Evolutionary conservation across 92 coral and sea anemone genomes (phyloP).

Genomic region (Metridium senile): DNA sequence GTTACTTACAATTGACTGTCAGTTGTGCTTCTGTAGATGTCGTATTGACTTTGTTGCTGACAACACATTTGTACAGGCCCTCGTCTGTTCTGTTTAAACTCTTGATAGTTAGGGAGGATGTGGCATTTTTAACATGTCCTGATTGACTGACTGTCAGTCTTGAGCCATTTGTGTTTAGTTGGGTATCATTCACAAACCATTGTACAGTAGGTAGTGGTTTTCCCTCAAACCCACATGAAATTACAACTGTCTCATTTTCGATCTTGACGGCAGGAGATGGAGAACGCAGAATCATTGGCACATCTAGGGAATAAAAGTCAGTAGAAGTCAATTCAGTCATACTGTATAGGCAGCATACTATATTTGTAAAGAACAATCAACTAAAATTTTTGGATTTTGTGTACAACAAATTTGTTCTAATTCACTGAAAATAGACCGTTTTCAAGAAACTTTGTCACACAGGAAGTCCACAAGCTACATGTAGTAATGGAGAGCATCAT

Average conservation of each 20-base stretch:
- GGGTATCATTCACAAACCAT: conserved; percentile 4
- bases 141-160: conserved; percentile 6
- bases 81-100: conserved; percentile 33
- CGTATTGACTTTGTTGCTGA: conserved; percentile 13
- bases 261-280: conserved; percentile 11
- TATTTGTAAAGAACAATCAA: too few species aligned
- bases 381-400: too few species aligned
- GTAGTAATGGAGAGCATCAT: too few species aligned
- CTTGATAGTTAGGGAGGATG: conserved; percentile 32
- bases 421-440: too few species aligned
- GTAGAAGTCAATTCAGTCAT: too few species aligned
- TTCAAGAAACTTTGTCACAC: too few species aligned
- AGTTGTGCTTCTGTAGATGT: conserved; percentile 1
- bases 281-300: not conserved
- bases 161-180: not conserved
- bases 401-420: too few species aligned
- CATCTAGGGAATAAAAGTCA: too few species aligned
- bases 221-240: conserved; percentile 30
- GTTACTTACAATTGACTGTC: conserved; percentile 14
- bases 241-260: conserved; percentile 15
- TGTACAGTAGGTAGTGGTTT: conserved; percentile 18
- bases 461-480: too few species aligned
- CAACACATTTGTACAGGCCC: conserved; percentile 37
- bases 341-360: too few species aligned
- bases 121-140: not conserved